Evolutionary conservation across 2,888 invertebrate genomes (phyloP), one percentile per base, ranked within the genome.

Genomic region (Drosophila sordidula): DNA sequence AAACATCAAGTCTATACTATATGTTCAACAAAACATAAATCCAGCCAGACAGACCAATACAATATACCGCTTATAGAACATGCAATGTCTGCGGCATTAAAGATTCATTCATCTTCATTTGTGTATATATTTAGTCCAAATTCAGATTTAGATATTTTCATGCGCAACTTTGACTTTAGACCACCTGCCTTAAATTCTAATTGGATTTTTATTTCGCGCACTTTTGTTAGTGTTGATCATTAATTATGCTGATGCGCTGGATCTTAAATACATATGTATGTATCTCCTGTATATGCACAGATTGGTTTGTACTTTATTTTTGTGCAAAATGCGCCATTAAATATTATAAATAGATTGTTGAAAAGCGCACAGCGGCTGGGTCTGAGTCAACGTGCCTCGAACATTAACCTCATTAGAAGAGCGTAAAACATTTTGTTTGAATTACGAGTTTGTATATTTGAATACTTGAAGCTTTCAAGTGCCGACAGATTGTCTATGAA

Each of bases 251-350:
- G 34, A 44, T 62, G 57, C 46, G 32, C 39, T 49, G 6, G 5
- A 42, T 44, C 4, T 54, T 32, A 29, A 1, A 16, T 18, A 22
- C 12, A 22, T 11, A 42, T 42, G 16, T 18, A 57, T 36, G 14
- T 66, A 62, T 63, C 39, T 26, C 22, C 9, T 29, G 14, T 38
- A 54, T 42, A 61, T 36, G 36, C 47, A 58, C 38, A 64, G 61
- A 88, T 85, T 65, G 81, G 65, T 62, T 72, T 52, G 79, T 78
- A 87, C 75, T 81, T 89, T 89, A 84, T 84, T 87, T 87, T 85
- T 73, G 82, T 89, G 82, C 87, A 88, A 85, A 84, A 86, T 88
- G 87, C 87, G 89, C 89, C 87, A 89, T 88, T 86, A 86, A 85
- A 69, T 70, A 50, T 29, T 88, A 85, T 73, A 79, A 88, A 85